Evolutionary conservation across 2,797 vertebrate species (phyloP).

Genomic region (Melanotaenia nigrans): DNA sequence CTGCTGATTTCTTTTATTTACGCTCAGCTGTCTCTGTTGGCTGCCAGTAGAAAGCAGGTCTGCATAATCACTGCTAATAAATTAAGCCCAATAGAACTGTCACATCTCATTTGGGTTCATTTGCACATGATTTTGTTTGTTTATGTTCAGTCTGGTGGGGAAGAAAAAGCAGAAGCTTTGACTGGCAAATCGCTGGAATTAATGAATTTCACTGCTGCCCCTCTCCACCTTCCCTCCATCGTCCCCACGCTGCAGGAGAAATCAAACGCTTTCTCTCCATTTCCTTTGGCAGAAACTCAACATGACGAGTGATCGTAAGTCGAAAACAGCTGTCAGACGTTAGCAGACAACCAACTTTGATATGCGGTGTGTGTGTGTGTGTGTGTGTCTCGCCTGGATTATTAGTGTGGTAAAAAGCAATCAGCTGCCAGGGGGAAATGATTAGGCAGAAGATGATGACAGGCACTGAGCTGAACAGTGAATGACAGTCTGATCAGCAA

Average conservation of each 20-base stretch:
- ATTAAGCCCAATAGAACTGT: slow-evolving; percentile 82
- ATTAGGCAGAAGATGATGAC: slow-evolving; percentile 72
- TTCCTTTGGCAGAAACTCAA: slow-evolving; percentile 64
- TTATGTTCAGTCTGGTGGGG: slow-evolving; percentile 74
- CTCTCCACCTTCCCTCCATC: slow-evolving; percentile 25
- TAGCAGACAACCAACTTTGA: slow-evolving; percentile 62
- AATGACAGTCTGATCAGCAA: slow-evolving; percentile 52
- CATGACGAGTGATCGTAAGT: slow-evolving; percentile 58
- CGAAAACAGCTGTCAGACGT: slow-evolving; percentile 71
- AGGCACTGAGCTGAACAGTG: slow-evolving; percentile 57
- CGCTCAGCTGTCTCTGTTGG: slow-evolving; percentile 63
- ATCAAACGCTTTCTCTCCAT: slow-evolving; percentile 65
- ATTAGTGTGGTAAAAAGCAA: slow-evolving; percentile 66
- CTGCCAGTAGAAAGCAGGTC: slow-evolving; percentile 68
- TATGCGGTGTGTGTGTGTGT: slow-evolving; percentile 35
- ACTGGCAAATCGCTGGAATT: slow-evolving; percentile 79
- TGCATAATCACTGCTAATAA: slow-evolving; percentile 82
- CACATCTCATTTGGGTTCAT: slow-evolving; percentile 83
- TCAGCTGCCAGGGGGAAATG: slow-evolving; percentile 68
- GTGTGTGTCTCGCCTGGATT: slow-evolving; percentile 39
- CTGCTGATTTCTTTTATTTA: slow-evolving; percentile 80
- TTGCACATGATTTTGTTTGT: slow-evolving; percentile 83
- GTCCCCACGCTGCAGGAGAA: slow-evolving; percentile 49
- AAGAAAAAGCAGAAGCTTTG: slow-evolving; percentile 67
- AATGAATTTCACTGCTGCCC: slow-evolving; percentile 73